phyloP scores from a whole-genome alignment of 2,113 vertebrate species.

The Mormoops blainvillei region DNA sequence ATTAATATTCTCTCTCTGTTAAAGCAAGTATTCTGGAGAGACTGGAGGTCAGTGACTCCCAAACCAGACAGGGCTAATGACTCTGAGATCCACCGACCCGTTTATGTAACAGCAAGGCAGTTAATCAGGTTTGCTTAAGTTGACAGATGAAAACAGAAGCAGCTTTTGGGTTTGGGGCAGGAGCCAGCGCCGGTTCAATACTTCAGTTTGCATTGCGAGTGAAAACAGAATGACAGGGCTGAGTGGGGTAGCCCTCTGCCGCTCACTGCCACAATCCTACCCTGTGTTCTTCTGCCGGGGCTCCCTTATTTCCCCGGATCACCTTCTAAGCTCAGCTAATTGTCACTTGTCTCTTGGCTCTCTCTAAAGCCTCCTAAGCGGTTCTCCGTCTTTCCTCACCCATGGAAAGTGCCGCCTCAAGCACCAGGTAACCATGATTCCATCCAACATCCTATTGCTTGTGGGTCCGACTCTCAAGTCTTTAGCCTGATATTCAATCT shows the following conservation, averaged over 20 bases:
- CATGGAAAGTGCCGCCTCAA: background rate
- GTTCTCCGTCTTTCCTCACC: background rate
- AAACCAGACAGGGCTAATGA: conserved; percentile 5
- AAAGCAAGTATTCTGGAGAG: conserved; percentile 40
- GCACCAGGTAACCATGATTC: background rate
- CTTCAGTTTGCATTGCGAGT: background rate
- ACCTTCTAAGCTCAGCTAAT: background rate
- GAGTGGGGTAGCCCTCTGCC: background rate
- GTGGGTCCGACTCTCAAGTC: background rate
- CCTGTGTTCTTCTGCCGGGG: background rate
- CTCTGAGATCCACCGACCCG: background rate
- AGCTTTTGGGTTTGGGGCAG: conserved; percentile 12
- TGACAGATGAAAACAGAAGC: conserved; percentile 49
- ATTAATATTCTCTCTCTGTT: conserved; percentile 5
- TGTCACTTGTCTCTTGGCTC: background rate
- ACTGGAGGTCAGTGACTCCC: conserved; percentile 34
- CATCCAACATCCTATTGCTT: background rate
- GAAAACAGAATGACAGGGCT: background rate
- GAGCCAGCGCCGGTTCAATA: conserved; percentile 40
- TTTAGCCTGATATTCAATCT: background rate
- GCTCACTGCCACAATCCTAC: background rate
- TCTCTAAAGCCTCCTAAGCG: background rate
- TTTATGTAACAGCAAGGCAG: background rate
- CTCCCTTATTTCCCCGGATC: background rate
- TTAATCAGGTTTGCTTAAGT: conserved; percentile 17